Base-by-base conservation (phyloP, 1,140 invertebrate genomes). In the Caenorhabditis tropicalis region DNA sequence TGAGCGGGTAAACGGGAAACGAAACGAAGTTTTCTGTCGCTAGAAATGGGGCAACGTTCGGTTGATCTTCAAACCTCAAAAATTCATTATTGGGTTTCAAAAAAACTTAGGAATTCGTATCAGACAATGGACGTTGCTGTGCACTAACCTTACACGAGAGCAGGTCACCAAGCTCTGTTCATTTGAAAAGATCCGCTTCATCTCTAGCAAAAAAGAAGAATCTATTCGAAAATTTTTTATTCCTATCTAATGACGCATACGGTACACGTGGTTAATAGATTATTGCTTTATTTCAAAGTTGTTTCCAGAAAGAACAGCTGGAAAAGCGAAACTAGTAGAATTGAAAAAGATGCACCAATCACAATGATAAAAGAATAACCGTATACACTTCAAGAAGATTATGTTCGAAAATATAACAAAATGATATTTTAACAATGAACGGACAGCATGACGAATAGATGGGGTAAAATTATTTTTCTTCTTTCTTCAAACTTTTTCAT, bases 31-130 rank as follows among this genome's bases (percentile, higher is more conserved):
- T 39, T 43, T 74, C 65, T 24, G 43, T 29, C 12, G 65, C 65
- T 19, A 74, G 65, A 24, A 74, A 74, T 74, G 65, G 65, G 10
- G 65, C 65, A 16, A 74, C 65, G 33, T 74, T 31, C 9, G 65
- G 65, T 12, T 43, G 43, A 12, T 74, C 65, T 1, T 74, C 65
- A 29, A 36, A 46, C 36, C 36, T 39, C 9, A 9, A 56, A 56
- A 51, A 21, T n/a, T 16, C 49, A n/a, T 4, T n/a, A n/a, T 51
- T 21, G 7, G 7, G 15, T 51, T n/a, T n/a, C n/a, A n/a, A n/a
- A n/a, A n/a, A n/a, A n/a, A n/a, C n/a, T n/a, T n/a, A n/a, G n/a
- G n/a, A n/a, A n/a, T n/a, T n/a, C n/a, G n/a, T n/a, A n/a, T n/a
- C n/a, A n/a, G n/a, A n/a, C n/a, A n/a, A n/a, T n/a, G n/a, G n/a